phyloP scores from a whole-genome alignment of 2,888 invertebrate genomes.

The Latrodectus hesperus region DNA sequence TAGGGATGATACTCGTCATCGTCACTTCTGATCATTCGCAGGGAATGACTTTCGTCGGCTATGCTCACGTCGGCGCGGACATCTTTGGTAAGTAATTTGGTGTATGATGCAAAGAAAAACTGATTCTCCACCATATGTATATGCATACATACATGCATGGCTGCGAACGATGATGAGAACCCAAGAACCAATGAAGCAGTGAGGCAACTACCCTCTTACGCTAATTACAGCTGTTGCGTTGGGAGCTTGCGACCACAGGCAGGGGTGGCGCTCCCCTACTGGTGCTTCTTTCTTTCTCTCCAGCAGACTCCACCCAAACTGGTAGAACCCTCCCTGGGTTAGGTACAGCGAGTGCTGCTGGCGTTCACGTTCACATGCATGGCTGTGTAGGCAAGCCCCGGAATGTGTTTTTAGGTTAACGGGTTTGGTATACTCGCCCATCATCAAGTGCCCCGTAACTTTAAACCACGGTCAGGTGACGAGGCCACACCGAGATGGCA shows the following conservation, averaged over 20 bases:
- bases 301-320: too few species aligned
- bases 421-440: too few species aligned
- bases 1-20: slow-evolving; percentile 80
- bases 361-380: too few species aligned
- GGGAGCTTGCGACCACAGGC: too few species aligned
- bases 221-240: background rate
- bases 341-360: too few species aligned
- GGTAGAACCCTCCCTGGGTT: too few species aligned
- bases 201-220: too few species aligned
- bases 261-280: background rate
- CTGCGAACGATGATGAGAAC: background rate
- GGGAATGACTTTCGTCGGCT: slow-evolving; percentile 86
- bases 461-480: too few species aligned
- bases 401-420: too few species aligned
- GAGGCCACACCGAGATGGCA: background rate
- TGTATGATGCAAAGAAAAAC: background rate
- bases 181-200: too few species aligned
- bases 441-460: too few species aligned
- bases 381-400: background rate
- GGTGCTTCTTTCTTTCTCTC: background rate
- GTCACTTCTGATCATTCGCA: slow-evolving; percentile 88
- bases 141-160: background rate
- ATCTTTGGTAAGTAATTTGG: slow-evolving; percentile 79
- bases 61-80: slow-evolving; percentile 85
- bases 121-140: background rate